phyloP scores from a whole-genome alignment of 2,888 invertebrate genomes.

The Empis stercorea region DNA sequence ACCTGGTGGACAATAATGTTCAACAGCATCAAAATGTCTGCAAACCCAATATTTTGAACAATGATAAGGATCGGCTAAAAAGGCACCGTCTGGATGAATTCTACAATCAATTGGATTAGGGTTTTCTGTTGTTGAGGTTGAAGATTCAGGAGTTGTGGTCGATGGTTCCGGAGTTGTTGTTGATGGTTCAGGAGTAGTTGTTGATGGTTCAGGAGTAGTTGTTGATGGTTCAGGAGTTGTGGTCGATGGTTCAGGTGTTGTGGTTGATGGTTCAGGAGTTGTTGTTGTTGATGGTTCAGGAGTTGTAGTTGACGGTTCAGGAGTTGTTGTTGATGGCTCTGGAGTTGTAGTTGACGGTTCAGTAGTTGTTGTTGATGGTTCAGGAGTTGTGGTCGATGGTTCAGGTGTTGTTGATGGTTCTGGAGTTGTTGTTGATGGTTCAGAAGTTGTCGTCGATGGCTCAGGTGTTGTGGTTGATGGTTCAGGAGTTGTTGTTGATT shows the following conservation, averaged over 20 bases:
- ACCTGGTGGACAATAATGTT: slow-evolving; percentile 5
- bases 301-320: not conserved
- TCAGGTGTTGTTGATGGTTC: not conserved
- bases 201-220: not conserved
- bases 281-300: not conserved
- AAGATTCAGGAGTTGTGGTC: not conserved
- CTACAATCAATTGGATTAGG: slow-evolving; percentile 1
- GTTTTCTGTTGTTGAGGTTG: not conserved
- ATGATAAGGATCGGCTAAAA: slow-evolving; percentile 7
- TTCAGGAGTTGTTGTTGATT: not conserved
- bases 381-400: not conserved
- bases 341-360: not conserved
- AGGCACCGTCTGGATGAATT: slow-evolving; percentile 7
- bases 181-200: not conserved
- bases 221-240: too few relatives aligned
- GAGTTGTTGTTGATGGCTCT: not conserved
- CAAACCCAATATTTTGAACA: slow-evolving; percentile 12
- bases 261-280: not conserved
- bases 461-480: not conserved
- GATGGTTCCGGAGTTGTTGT: not conserved
- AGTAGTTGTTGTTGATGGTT: not conserved
- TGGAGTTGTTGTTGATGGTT: not conserved
- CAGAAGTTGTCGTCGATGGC: not conserved
- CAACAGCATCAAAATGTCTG: slow-evolving; percentile 5
- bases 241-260: not conserved